Evolutionary conservation across 2,797 vertebrate species (phyloP).

Genomic region (Phataginus tetradactyla): DNA sequence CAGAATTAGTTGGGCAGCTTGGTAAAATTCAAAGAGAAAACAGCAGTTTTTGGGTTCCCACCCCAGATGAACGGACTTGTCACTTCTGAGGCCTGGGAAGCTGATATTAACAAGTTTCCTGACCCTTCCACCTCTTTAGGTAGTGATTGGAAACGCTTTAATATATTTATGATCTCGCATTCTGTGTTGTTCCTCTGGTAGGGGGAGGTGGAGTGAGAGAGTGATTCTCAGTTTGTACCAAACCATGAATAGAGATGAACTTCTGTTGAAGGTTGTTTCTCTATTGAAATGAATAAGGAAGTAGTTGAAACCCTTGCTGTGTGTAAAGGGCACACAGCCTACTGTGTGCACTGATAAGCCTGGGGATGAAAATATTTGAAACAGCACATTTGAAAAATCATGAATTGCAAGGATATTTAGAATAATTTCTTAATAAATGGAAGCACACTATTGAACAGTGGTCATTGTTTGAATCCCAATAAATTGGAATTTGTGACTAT

Average conservation of each 20-base stretch:
- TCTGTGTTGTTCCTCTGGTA: neutral
- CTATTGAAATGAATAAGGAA: conserved; percentile 14
- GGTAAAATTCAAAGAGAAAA: conserved; percentile 24
- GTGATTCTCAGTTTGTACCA: neutral
- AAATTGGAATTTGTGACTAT: conserved; percentile 28
- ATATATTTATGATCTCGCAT: neutral
- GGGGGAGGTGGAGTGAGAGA: neutral
- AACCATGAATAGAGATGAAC: neutral
- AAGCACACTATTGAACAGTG: neutral
- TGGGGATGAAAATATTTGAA: conserved; percentile 38
- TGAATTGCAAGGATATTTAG: conserved; percentile 38
- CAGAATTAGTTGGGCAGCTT: neutral
- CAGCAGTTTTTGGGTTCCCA: neutral
- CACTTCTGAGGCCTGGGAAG: conserved; percentile 28
- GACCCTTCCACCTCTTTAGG: neutral
- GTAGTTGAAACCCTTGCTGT: neutral
- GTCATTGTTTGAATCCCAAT: neutral
- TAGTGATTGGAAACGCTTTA: conserved; percentile 4
- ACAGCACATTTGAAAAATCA: conserved; percentile 24
- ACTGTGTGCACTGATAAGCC: neutral
- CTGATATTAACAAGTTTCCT: conserved; percentile 20
- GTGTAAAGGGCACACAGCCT: neutral
- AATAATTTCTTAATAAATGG: neutral
- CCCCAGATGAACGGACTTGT: neutral
- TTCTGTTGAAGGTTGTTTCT: neutral